Evolutionary conservation across 2,888 invertebrate species (phyloP), one percentile per base, ranked within the genome.

Genomic region (Stenchaetothrips biformis): DNA sequence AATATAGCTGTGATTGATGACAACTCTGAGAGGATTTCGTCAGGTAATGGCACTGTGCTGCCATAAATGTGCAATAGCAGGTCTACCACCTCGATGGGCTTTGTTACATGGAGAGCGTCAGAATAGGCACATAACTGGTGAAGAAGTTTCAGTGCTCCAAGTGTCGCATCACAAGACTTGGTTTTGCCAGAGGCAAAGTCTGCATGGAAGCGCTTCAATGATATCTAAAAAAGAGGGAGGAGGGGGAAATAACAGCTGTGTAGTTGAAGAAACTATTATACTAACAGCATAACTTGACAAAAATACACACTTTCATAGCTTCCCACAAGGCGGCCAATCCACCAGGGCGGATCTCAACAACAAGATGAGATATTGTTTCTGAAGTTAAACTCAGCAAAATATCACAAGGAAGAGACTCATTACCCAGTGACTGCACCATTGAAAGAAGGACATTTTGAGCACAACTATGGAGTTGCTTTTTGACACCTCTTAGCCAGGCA

Each of bases 391-490:
- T 25, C 11, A 21, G 21, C 21, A 74, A 25, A 21, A 25, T 7
- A 21, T 74, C 67, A 25, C 21, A 25, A 25, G 25, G 67, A 8
- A 74, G 25, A 9, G 25, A 25, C 21, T 74, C 67, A 74, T 74
- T 74, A 25, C 88, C 87, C 2, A 95, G 85, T 62, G 90, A 89
- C 81, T 91, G 89, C 4, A 96, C 88, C 18, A 94, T 88, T 78
- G 94, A 86, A 59, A 90, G 90, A 4, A 97, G 86, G 84, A 95
- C 91, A 80, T 90, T 89, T 80, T 92, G 92, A 0, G 94, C 91
- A 84, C 93, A 93, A 82, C 94, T 96, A 86, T 98, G 97, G 85
- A 98, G 94, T 84, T 95, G 93, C 0, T 93, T 92, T 81, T 91
- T 89, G 0, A 95, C 92, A 49, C 97, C 97, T 85, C 92, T 92